Conservation (phyloP, 2,888 invertebrate species). For the Tenthredo notha region DNA sequence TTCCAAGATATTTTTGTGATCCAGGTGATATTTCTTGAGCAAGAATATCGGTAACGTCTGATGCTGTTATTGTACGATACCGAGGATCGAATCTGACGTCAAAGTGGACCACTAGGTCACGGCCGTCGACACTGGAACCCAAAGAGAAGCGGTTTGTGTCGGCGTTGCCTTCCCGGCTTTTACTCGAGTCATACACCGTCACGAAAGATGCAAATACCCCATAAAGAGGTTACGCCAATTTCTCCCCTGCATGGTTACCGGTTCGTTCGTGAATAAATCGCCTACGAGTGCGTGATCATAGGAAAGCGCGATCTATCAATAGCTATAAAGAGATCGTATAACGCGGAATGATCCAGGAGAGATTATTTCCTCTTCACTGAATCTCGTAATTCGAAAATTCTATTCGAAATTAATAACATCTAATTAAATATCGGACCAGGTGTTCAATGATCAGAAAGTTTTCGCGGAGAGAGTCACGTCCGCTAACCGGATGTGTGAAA, state of each 20-base stretch:
- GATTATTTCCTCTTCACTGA: not conserved
- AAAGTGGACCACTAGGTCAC: conserved; percentile 90
- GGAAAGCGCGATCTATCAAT: not conserved
- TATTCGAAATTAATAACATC: not conserved
- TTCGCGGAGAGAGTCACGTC: not conserved
- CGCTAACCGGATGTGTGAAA: not conserved
- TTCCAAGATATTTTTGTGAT: conserved; percentile 82
- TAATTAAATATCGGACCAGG: not conserved
- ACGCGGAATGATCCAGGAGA: not conserved
- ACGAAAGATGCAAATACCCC: conserved; percentile 11
- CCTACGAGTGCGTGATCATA: not conserved
- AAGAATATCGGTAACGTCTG: conserved; percentile 84
- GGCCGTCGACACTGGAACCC: conserved; percentile 82
- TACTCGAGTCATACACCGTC: conserved; percentile 18
- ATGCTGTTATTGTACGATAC: conserved; percentile 83
- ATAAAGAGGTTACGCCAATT: conserved; percentile 15
- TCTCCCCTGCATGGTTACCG: not conserved
- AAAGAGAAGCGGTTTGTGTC: conserved; percentile 28
- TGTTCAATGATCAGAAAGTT: not conserved
- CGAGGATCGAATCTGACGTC: conserved; percentile 92
- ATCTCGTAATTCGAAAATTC: not conserved
- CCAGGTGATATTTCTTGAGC: conserved; percentile 83
- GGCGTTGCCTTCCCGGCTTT: not conserved
- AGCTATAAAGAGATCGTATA: not conserved
- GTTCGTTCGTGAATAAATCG: not conserved